phyloP scores from a whole-genome alignment of 2,888 invertebrate genomes.

The Eristalis arbustorum region DNA sequence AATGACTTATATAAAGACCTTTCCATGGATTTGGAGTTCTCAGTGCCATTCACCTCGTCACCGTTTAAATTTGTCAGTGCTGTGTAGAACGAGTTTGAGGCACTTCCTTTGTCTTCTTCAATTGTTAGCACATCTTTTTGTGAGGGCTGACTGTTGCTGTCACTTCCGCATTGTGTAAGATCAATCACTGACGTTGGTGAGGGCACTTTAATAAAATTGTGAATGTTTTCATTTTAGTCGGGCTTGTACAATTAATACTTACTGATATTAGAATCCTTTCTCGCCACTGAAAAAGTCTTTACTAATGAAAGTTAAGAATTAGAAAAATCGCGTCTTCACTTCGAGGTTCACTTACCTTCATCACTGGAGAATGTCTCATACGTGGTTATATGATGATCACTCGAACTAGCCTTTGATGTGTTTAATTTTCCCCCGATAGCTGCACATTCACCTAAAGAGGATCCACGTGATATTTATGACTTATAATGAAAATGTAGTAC shows the following conservation, averaged over 20 bases:
- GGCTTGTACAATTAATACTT: background rate
- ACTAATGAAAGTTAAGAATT: constrained; percentile 24
- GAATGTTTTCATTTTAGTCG: background rate
- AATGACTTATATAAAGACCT: background rate
- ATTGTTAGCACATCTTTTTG: background rate
- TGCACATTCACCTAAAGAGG: constrained; percentile 12
- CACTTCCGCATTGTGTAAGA: constrained; percentile 43
- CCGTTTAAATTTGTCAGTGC: background rate
- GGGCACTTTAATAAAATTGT: background rate
- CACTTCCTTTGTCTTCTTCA: background rate
- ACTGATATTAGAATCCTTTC: constrained; percentile 13
- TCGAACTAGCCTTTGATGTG: constrained; percentile 5
- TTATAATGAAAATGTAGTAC: background rate
- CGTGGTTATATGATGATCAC: constrained; percentile 63
- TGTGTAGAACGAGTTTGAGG: background rate
- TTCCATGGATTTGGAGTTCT: background rate
- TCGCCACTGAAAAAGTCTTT: constrained; percentile 73
- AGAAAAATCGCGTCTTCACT: background rate
- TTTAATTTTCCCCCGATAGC: background rate
- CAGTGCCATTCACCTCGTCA: background rate
- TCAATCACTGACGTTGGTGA: constrained; percentile 23
- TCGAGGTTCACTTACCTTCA: constrained; percentile 74
- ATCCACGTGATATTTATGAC: background rate
- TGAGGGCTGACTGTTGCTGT: constrained; percentile 13
- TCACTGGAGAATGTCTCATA: constrained; percentile 77